Conservation (phyloP, 2,113 vertebrate species). For the Ailurus styani region DNA sequence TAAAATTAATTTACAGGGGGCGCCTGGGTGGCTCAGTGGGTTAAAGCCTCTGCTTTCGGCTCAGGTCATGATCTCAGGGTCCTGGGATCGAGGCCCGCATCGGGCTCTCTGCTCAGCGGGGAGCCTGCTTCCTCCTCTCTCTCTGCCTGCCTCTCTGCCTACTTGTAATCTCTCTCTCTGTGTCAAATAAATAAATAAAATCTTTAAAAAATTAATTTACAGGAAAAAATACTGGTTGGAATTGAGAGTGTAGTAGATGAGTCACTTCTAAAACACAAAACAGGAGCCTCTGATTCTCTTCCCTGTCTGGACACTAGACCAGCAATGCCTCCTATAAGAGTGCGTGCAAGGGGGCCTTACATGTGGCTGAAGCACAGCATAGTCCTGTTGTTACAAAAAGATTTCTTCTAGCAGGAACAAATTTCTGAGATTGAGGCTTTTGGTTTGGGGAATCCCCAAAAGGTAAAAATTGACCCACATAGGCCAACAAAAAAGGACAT, state of each 20-base stretch:
- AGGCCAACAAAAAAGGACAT: neutral
- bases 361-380: neutral
- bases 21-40: too few species aligned
- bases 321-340: neutral
- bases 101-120: too few species aligned
- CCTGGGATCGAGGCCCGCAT: too few species aligned
- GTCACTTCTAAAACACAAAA: neutral
- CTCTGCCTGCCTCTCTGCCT: too few species aligned
- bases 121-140: too few species aligned
- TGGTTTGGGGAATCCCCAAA: neutral
- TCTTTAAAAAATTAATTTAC: neutral
- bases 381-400: neutral
- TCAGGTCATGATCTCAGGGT: too few species aligned
- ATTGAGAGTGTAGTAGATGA: neutral
- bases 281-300: neutral
- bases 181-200: too few species aligned
- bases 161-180: too few species aligned
- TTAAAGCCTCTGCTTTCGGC: too few species aligned
- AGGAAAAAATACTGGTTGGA: neutral
- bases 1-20: neutral
- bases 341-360: rapidly evolving
- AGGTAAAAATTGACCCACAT: neutral
- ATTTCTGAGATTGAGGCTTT: neutral
- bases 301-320: neutral
- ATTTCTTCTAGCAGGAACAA: neutral